Evolutionary conservation across 2,888 invertebrate species (phyloP), one percentile per base, ranked within the genome.

Genomic region (Empis stercorea): DNA sequence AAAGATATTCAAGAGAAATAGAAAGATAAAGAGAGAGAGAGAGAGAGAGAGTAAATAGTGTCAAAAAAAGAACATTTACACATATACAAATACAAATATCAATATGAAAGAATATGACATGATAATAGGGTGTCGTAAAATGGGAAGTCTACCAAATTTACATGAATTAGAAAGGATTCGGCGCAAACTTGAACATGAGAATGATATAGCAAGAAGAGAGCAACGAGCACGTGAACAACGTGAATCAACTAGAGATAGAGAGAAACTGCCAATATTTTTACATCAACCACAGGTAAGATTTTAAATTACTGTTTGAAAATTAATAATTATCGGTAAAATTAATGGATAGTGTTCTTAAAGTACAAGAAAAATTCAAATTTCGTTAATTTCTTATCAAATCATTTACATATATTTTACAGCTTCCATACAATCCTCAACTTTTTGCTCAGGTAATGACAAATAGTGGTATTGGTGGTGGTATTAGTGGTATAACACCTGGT

Each of bases 91-190:
- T 20, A 4, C 20, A 20, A 3, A 20, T 3, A 20, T n/a, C 20
- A 20, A 20, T 27, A 27, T 27, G 23, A 27, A 27, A 27, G 23
- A 27, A 27, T 27, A 27, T 27, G 23, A 27, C 7, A 27, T 27
- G 23, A 27, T 27, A 27, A 9, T 27, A 27, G 23, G 23, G 5
- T 27, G 23, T 27, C 23, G 23, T 27, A 27, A 47, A 27, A 80
- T 80, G 80, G 80, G 80, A 46, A 80, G 80, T 57, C 61, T 80
- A 58, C 80, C 80, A 53, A 80, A 80, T 65, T 63, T 80, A 49
- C 79, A 79, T 60, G 78, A 79, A 59, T 67, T 80, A 59, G 74
- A 75, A 53, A 59, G 62, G 39, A 61, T 62, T 45, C 59, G 71
- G 60, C 64, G 65, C 48, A 61, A 60, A 52, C 62, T 64, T 11